Evolutionary conservation across 2,113 vertebrate species (phyloP).

Genomic region (Pomatorhinus ruficollis): DNA sequence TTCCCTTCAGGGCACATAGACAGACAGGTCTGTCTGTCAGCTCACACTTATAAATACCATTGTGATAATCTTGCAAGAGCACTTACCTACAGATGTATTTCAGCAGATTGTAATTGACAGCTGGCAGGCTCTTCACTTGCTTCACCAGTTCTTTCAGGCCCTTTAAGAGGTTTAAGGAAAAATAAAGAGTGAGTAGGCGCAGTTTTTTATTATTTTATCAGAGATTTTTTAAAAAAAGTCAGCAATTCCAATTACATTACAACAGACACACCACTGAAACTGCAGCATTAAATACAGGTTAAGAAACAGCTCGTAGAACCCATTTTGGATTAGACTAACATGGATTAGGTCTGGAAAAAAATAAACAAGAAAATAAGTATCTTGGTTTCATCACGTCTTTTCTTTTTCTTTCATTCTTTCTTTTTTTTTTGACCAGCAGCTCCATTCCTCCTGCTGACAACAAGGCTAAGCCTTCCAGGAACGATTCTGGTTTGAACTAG

Average conservation of each 20-base stretch:
- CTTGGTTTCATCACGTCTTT: neutral
- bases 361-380: neutral
- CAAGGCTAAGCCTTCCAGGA: neutral
- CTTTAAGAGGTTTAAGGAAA: constrained; percentile 65
- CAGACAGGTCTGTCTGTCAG: neutral
- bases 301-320: neutral
- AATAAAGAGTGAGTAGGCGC: neutral
- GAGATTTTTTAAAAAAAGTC: neutral
- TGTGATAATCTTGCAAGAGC: neutral
- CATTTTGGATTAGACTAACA: neutral
- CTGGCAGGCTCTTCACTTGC: constrained; percentile 89
- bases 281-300: neutral
- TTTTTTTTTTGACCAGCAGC: neutral
- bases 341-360: neutral
- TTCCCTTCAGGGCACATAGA: neutral
- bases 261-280: neutral
- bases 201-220: neutral
- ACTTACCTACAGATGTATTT: constrained; percentile 97
- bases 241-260: neutral
- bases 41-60: neutral
- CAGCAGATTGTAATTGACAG: constrained; percentile 94
- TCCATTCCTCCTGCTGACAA: neutral
- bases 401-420: neutral
- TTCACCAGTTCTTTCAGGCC: constrained; percentile 88
- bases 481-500: neutral